Evolutionary conservation across 1,140 invertebrate species (phyloP).

Genomic region (Goniozus legneri): DNA sequence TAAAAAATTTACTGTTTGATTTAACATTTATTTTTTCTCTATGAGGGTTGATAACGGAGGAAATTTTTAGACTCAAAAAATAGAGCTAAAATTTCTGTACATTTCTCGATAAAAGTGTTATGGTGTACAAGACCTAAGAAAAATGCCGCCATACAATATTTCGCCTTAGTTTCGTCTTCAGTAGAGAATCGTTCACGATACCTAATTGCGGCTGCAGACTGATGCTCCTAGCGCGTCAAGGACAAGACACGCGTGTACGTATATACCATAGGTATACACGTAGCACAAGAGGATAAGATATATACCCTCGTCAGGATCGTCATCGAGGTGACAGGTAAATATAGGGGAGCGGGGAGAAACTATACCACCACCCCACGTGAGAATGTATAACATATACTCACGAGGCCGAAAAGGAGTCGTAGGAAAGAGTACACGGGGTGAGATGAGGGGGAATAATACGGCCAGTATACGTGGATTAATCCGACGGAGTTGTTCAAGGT

Average conservation of each 20-base stretch:
- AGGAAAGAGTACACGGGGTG: too few species aligned
- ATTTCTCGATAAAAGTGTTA: too few species aligned
- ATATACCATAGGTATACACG: constrained; percentile 8
- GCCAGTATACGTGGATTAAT: constrained; percentile 42
- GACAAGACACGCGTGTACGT: constrained; percentile 14
- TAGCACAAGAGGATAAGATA: constrained; percentile 25
- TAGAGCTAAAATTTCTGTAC: too few species aligned
- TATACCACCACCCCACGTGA: constrained; percentile 16
- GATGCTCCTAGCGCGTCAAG: constrained; percentile 8
- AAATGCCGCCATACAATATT: too few species aligned
- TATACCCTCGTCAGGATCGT: constrained; percentile 48
- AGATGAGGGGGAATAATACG: constrained; percentile 8
- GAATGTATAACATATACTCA: constrained; percentile 19
- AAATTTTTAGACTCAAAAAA: too few species aligned
- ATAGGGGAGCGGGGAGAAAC: constrained; percentile 21
- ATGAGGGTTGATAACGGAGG: too few species aligned
- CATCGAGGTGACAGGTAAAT: constrained; percentile 48
- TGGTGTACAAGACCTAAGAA: too few species aligned
- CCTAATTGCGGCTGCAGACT: too few species aligned
- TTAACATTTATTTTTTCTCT: too few species aligned
- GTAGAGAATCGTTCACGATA: constrained; percentile 11
- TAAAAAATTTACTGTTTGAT: too few species aligned
- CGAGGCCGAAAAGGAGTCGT: too few species aligned
- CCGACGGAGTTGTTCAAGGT: constrained; percentile 23
- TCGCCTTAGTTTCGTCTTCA: too few species aligned